phyloP scores from a whole-genome alignment of 2,113 vertebrate species.

The Platycercus adscitus region DNA sequence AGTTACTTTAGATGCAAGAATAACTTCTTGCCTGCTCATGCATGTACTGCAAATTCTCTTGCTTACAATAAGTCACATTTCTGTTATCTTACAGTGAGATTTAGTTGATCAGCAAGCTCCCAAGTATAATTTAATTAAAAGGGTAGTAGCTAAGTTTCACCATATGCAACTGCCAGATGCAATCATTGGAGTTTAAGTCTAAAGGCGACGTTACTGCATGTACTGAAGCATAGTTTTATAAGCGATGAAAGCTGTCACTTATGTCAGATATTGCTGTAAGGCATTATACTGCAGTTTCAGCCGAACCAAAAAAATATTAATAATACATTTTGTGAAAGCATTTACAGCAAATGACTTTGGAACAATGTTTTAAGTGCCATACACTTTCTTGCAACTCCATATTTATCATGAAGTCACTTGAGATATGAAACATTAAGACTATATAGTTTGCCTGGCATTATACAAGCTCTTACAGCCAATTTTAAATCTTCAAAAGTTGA shows the following conservation, averaged over 20 bases:
- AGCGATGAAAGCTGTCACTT: constrained; percentile 72
- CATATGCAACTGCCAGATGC: constrained; percentile 76
- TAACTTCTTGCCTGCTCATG: constrained; percentile 26
- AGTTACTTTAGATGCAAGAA: constrained; percentile 30
- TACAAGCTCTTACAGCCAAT: neutral
- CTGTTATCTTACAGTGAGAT: constrained; percentile 60
- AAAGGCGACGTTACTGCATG: constrained; percentile 59
- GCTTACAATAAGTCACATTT: constrained; percentile 29
- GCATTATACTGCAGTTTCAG: constrained; percentile 51
- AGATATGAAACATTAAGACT: neutral
- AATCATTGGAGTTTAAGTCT: constrained; percentile 67
- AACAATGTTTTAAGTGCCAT: neutral
- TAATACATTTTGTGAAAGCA: constrained; percentile 21
- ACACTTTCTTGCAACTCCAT: neutral
- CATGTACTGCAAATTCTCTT: constrained; percentile 10
- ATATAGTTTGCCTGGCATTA: neutral
- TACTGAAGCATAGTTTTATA: constrained; percentile 58
- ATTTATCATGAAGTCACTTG: neutral
- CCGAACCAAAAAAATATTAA: constrained; percentile 40
- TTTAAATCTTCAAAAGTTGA: neutral
- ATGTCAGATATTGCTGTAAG: constrained; percentile 67
- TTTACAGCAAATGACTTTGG: constrained; percentile 9
- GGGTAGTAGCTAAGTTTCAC: constrained; percentile 68
- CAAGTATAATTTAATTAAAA: constrained; percentile 74
- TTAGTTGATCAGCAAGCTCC: constrained; percentile 48